Percentiles rank a stretch among this genome's conserved stretches.
Conservation (phyloP, 2,113 vertebrate species). For the Hippolais icterina region DNA sequence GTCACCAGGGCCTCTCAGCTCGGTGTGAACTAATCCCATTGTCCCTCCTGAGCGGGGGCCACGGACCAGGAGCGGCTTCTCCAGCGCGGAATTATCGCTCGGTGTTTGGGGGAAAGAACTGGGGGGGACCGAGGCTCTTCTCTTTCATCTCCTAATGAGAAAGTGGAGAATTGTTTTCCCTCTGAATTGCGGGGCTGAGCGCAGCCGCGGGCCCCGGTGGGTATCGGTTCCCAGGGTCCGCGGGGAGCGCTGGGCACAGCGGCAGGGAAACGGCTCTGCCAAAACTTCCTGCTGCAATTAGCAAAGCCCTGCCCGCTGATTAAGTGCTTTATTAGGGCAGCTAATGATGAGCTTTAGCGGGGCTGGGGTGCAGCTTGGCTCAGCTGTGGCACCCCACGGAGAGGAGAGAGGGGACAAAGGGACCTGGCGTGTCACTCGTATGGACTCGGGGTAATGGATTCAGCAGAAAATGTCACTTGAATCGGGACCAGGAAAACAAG, state of each 20-base stretch:
- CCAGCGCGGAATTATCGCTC: conserved; percentile 45
- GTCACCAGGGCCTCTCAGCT: conserved; percentile 53
- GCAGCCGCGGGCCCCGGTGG: conserved; percentile 37
- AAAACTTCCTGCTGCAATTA: conserved; percentile 77
- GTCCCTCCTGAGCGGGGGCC: conserved; percentile 62
- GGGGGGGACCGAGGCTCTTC: neutral
- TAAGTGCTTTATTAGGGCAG: conserved; percentile 76
- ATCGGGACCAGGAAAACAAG: conserved; percentile 18
- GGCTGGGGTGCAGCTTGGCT: conserved; percentile 57
- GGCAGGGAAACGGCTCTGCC: neutral
- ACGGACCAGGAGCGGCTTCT: conserved; percentile 55
- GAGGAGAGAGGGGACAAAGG: conserved; percentile 64
- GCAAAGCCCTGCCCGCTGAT: conserved; percentile 61
- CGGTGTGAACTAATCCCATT: conserved; percentile 72
- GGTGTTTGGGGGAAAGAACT: neutral
- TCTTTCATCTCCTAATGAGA: conserved; percentile 78
- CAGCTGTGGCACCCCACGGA: conserved; percentile 11
- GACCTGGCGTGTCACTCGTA: conserved; percentile 48
- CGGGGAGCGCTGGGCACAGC: conserved; percentile 53
- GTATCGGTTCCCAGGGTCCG: conserved; percentile 54
- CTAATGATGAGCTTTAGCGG: conserved; percentile 77
- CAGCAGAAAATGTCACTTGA: conserved; percentile 62
- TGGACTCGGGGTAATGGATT: neutral
- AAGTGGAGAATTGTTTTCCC: conserved; percentile 76
- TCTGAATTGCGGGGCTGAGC: conserved; percentile 70